Percentiles rank a stretch among this genome's conserved stretches.
Conservation (phyloP, 1,140 invertebrate species). For the Coptotermes formosanus region DNA sequence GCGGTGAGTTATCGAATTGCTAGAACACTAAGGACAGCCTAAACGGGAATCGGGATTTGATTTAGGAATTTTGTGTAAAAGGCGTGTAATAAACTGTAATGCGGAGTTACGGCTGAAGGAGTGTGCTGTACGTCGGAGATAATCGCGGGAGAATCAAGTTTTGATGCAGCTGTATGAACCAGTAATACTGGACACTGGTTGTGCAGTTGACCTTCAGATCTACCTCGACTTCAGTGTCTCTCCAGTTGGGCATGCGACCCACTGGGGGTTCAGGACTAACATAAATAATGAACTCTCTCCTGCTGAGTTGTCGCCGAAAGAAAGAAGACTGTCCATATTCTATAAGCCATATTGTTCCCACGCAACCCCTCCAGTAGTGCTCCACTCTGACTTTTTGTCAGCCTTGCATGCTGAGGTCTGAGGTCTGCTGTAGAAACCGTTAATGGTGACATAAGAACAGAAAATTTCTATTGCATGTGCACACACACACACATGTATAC, state of each 20-base stretch:
- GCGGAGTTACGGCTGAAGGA: too few relatives aligned
- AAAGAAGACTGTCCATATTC: neutral
- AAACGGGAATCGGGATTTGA: too few relatives aligned
- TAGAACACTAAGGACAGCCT: too few relatives aligned
- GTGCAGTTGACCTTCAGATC: neutral
- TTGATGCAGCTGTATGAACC: too few relatives aligned
- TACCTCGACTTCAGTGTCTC: neutral
- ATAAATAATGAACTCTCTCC: conserved; percentile 9
- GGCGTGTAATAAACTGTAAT: too few relatives aligned
- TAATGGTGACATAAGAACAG: too few relatives aligned
- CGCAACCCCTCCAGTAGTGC: neutral
- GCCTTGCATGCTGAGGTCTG: neutral
- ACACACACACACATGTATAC: too few relatives aligned
- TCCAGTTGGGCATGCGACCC: neutral
- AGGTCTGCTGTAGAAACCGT: neutral
- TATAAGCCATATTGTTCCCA: conserved; percentile 12
- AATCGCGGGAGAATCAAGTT: too few relatives aligned
- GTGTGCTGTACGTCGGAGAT: too few relatives aligned
- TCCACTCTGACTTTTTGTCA: neutral
- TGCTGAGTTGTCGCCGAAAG: conserved; percentile 2
- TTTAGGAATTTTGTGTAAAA: too few relatives aligned
- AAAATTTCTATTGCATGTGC: too few relatives aligned
- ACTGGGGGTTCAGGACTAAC: neutral
- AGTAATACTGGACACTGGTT: neutral
- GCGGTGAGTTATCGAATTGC: too few relatives aligned